A percentile compares a stretch with the other conserved stretches of the same genome.
Evolutionary conservation across 2,113 vertebrate species (phyloP).

Genomic region (Ophiodon elongatus): DNA sequence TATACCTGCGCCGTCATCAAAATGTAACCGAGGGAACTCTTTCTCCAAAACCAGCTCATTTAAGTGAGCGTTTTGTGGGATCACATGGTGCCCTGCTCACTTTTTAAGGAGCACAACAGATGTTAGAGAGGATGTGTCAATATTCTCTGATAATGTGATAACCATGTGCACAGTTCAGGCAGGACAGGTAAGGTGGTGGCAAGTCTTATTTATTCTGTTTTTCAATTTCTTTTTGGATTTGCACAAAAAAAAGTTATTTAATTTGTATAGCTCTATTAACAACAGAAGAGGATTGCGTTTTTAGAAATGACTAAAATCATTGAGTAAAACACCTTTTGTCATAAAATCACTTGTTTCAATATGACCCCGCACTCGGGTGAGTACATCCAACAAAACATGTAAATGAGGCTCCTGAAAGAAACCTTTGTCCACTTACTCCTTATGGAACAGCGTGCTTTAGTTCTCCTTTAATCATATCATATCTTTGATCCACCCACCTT

Average conservation of each 20-base stretch:
- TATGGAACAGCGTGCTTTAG: constrained; percentile 32
- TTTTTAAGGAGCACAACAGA: background rate
- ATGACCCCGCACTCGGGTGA: constrained; percentile 2
- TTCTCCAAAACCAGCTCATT: background rate
- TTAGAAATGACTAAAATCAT: background rate
- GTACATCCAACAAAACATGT: constrained; percentile 48
- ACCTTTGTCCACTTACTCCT: constrained; percentile 55
- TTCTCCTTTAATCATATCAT: constrained; percentile 81
- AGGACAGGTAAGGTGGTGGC: background rate
- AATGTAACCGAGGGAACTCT: constrained; percentile 23
- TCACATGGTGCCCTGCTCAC: background rate
- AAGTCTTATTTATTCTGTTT: background rate
- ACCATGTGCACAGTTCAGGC: too few relatives aligned
- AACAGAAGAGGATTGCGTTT: background rate
- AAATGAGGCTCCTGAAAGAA: constrained; percentile 58
- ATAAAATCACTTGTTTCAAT: constrained; percentile 21
- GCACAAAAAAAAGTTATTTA: background rate
- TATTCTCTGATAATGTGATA: background rate
- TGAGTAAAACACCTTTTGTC: background rate
- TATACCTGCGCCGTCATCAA: constrained; percentile 25
- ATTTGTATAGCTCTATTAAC: background rate
- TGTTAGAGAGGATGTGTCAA: background rate
- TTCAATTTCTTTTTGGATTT: background rate
- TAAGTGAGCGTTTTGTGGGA: background rate
- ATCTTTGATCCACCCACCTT: constrained; percentile 83